phyloP scores from a whole-genome alignment of 1,140 invertebrate species.

The Eubasilissa regina region DNA sequence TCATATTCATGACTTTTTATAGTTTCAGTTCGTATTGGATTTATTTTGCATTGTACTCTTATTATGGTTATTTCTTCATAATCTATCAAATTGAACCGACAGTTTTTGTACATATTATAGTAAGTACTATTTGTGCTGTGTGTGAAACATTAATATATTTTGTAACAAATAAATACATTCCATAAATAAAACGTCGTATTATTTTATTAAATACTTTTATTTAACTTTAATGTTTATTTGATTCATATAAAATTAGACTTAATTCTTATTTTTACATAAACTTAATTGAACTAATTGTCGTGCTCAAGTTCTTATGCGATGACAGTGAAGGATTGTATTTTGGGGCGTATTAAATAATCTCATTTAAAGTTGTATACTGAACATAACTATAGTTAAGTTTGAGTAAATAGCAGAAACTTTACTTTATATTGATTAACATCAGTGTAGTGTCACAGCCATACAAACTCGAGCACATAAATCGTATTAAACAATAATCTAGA shows the following conservation, averaged over 20 bases:
- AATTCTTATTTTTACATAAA: slow-evolving; percentile 44
- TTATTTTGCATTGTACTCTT: too few relatives aligned
- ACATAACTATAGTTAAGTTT: background rate
- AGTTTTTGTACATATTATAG: too few relatives aligned
- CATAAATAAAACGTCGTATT: background rate
- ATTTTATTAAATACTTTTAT: slow-evolving; percentile 40
- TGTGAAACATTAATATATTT: background rate
- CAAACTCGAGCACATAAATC: slow-evolving; percentile 18
- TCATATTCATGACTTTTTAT: too few relatives aligned
- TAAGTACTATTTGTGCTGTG: too few relatives aligned
- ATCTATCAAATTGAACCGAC: too few relatives aligned
- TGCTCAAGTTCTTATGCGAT: slow-evolving; percentile 29
- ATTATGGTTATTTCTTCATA: too few relatives aligned
- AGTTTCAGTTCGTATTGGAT: too few relatives aligned
- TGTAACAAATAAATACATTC: background rate
- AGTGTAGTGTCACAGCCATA: background rate
- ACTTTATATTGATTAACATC: background rate
- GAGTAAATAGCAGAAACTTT: background rate
- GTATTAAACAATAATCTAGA: background rate
- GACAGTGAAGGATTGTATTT: background rate
- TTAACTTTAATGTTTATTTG: slow-evolving; percentile 30
- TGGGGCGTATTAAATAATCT: background rate
- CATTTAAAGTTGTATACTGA: background rate
- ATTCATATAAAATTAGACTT: slow-evolving; percentile 49
- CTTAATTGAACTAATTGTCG: slow-evolving; percentile 28